phyloP scores from a whole-genome alignment of 1,140 invertebrate species.

The Drosophila orena region DNA sequence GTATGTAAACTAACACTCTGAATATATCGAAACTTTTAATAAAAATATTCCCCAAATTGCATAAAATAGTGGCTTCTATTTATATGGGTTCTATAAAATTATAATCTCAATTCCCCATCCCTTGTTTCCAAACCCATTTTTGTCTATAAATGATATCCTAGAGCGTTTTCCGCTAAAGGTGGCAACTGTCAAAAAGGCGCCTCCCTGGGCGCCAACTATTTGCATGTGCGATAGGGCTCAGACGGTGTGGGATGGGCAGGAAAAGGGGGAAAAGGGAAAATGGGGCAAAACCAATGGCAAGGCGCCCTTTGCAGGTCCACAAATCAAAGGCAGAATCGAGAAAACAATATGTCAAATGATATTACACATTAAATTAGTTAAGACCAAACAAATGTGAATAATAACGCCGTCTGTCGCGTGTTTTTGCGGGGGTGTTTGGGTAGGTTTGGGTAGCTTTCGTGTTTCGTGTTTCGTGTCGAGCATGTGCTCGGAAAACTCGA shows the following conservation, averaged over 20 bases:
- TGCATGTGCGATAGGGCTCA: constrained; percentile 24
- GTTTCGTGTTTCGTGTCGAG: constrained; percentile 62
- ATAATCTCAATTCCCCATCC: background rate
- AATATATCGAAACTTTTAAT: too few relatives aligned
- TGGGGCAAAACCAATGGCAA: constrained; percentile 16
- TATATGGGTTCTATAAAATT: too few relatives aligned
- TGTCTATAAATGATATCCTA: background rate
- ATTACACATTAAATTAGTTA: constrained; percentile 83
- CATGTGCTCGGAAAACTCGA: constrained; percentile 39
- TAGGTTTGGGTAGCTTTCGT: too few relatives aligned
- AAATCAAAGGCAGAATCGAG: constrained; percentile 68
- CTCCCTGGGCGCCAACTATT: constrained; percentile 21
- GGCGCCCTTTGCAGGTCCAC: constrained; percentile 23
- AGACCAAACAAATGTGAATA: constrained; percentile 61
- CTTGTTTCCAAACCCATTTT: background rate
- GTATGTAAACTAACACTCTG: too few relatives aligned
- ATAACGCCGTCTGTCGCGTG: constrained; percentile 60
- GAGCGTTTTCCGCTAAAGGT: background rate
- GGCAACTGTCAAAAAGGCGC: constrained; percentile 38
- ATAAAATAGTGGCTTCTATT: too few relatives aligned
- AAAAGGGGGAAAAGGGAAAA: background rate
- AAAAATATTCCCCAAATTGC: background rate
- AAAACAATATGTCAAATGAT: constrained; percentile 82
- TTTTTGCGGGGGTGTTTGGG: constrained; percentile 15
- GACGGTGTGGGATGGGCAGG: too few relatives aligned